These are phyloP conservation scores for Hipposideros armiger DNA, from an alignment of 2,113 vertebrate genomes.

Conservation along the genomic window DNA sequence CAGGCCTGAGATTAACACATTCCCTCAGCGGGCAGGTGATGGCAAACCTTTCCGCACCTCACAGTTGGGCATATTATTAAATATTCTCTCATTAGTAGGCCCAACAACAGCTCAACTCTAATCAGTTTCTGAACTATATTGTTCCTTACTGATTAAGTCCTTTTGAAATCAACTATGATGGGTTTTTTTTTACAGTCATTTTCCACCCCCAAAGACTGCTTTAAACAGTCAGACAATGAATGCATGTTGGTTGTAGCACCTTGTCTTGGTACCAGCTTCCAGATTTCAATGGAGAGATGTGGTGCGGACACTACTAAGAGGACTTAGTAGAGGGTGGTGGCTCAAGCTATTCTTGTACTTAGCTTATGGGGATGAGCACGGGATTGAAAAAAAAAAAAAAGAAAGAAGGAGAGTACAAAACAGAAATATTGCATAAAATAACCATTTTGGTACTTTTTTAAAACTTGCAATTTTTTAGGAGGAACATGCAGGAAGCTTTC, in stretches of 20 bases:
- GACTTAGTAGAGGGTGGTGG: not conserved
- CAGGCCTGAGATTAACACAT: slow-evolving; percentile 46
- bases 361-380: not conserved
- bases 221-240: slow-evolving; percentile 36
- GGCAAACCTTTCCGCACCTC: not conserved
- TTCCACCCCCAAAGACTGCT: not conserved
- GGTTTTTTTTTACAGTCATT: not conserved
- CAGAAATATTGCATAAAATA: slow-evolving; percentile 1
- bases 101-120: not conserved
- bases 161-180: slow-evolving; percentile 47
- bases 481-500: not conserved
- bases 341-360: not conserved
- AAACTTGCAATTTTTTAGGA: not conserved
- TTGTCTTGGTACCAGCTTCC: not conserved
- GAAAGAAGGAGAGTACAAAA: not conserved
- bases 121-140: not conserved
- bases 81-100: not conserved
- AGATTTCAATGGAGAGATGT: not conserved
- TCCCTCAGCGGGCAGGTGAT: not conserved
- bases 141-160: not conserved
- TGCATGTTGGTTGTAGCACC: not conserved
- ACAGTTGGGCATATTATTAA: not conserved
- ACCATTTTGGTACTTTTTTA: not conserved
- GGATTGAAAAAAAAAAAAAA: not conserved
- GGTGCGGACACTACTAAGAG: not conserved